Base-by-base conservation (phyloP, 92 coral and sea anemone genomes). In the Porites evermanni region DNA sequence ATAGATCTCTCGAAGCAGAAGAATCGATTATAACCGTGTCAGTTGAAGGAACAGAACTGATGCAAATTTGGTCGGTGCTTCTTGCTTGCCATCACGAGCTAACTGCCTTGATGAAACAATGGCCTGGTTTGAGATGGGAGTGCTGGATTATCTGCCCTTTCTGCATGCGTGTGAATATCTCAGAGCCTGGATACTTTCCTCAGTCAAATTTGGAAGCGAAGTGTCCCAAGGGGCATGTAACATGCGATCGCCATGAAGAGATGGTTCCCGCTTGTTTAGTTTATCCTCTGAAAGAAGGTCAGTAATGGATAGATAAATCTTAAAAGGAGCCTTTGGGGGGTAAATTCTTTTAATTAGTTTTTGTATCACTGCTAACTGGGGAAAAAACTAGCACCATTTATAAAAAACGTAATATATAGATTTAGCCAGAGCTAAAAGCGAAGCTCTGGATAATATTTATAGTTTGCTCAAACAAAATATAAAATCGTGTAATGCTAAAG, bases 111-210 rank as follows among this genome's bases (percentile, higher is more conserved):
- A 70, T 93, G 91, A 67, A 12, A 61, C 68, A 80, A 53, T 93
- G 95, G 95, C 93, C 95, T 21, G 95, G 95, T 3, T 61, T 90
- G 18, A 52, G 81, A 44, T 79, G 77, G 72, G 89, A 93, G 51
- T 69, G 77, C 82, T 93, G 93, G 91, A 68, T 86, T 14, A 89
- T 93, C 24, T 93, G 95, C 47, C 95, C 95, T 21, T 91, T 87
- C 73, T 93, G 95, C 71, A 83, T 86, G 10, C 75, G 65, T 16
- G 26, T 44, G 32, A 91, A 84, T 18, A 64, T 24, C 59, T 18
- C 12, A 26, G 70, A 90, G 18, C 91, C 91, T 60, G 67, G 81
- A 20, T 82, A 88, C 32, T 93, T 93, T 54, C 74, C 89, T 11
- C 86, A 90, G 19, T 77, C 77, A 38, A 75, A 82, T 64, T 54